phyloP scores from a whole-genome alignment of 2,797 vertebrate species.

The Rhinogobio ventralis region DNA sequence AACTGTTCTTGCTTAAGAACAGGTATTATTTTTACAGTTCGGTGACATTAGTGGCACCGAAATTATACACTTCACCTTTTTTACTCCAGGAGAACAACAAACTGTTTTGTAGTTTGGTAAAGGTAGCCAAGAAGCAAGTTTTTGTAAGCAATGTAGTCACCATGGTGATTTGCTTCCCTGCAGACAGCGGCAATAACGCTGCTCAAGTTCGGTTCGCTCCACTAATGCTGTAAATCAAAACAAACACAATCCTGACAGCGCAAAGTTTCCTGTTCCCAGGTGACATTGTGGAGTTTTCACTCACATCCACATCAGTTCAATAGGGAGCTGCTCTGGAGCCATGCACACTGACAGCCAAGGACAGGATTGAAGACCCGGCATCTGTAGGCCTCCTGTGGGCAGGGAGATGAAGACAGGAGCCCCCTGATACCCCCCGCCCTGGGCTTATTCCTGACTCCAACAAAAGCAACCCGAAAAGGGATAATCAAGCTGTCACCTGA shows the following conservation, averaged over 20 bases:
- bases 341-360: constrained; percentile 72
- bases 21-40: background rate
- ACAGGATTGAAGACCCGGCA: constrained; percentile 65
- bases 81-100: constrained; percentile 1
- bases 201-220: constrained; percentile 25
- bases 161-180: constrained; percentile 37
- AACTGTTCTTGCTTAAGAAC: constrained; percentile 5
- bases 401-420: constrained; percentile 71
- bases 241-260: constrained; percentile 39
- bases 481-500: constrained; percentile 76
- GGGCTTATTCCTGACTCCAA: constrained; percentile 71
- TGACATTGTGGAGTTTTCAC: constrained; percentile 34
- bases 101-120: constrained; percentile 3
- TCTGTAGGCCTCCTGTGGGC: constrained; percentile 66
- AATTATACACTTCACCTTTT: constrained; percentile 16
- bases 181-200: constrained; percentile 5
- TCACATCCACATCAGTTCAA: constrained; percentile 34
- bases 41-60: background rate
- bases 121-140: constrained; percentile 17
- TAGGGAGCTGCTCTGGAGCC: constrained; percentile 57
- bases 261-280: constrained; percentile 23
- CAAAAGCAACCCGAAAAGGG: constrained; percentile 66
- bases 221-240: constrained; percentile 40
- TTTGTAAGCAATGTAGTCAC: background rate
- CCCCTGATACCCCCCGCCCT: constrained; percentile 46